A percentile compares a stretch with the other conserved stretches of the same genome.
Conservation (phyloP, 1,140 invertebrate genomes). For the Polypedilum pembai region DNA sequence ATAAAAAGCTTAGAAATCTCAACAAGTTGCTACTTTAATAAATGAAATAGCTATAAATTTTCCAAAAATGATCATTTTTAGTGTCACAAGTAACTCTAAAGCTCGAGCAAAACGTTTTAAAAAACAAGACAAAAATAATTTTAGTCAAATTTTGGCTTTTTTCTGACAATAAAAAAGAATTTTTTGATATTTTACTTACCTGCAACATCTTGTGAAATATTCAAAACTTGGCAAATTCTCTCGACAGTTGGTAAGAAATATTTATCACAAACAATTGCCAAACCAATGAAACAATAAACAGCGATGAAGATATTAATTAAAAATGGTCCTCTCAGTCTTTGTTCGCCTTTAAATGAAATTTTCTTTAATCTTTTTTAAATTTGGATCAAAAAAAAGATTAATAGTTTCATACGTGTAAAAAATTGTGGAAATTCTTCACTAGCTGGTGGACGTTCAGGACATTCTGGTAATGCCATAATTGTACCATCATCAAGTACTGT, state of each 20-base stretch:
- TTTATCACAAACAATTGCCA: constrained; percentile 78
- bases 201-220: constrained; percentile 52
- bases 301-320: constrained; percentile 65
- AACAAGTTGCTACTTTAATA: too few relatives aligned
- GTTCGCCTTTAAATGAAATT: constrained; percentile 47
- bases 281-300: constrained; percentile 67
- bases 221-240: constrained; percentile 64
- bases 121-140: too few relatives aligned
- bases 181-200: too few relatives aligned
- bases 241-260: constrained; percentile 78
- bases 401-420: not conserved
- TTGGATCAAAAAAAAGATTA: not conserved
- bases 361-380: not conserved
- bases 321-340: constrained; percentile 60
- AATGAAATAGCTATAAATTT: too few relatives aligned
- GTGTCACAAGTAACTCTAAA: too few relatives aligned
- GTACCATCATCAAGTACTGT: not conserved
- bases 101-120: too few relatives aligned
- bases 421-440: not conserved
- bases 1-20: too few relatives aligned
- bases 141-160: too few relatives aligned
- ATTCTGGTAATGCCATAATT: not conserved
- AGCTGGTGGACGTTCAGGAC: not conserved
- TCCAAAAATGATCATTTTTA: too few relatives aligned
- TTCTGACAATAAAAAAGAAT: too few relatives aligned